Evolutionary conservation across 1,140 invertebrate genomes (phyloP), one percentile per base, ranked within the genome.

Genomic region (Drosophila trapezifrons): DNA sequence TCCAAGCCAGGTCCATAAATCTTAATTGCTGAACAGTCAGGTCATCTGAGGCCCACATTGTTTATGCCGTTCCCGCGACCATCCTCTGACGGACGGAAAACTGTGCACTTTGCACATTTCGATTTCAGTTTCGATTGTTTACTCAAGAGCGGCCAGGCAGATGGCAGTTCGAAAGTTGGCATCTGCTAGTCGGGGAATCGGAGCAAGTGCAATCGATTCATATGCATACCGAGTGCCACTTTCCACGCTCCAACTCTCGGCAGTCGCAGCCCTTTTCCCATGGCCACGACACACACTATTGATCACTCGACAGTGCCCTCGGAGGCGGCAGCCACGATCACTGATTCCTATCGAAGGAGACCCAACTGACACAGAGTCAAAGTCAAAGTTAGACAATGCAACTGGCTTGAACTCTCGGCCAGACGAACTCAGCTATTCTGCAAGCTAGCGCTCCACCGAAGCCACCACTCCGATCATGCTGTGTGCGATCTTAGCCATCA

Each of bases 331-430:
- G 81, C 67, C 81, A 85, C 82, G 81, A 85, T 79, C 79, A 29
- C 15, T 46, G 83, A 87, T 87, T 66, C 59, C 49, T 77, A 89
- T 87, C 83, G 49, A 17, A 20, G 35, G 40, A 58, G 67, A 57
- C 83, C 76, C 76, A 83, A 57, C 58, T 89, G 83, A 89, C 84
- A 89, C 84, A 79, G 67, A 86, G 79, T 87, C 83, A 86, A 82
- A 86, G 79, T 87, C 76, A 86, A 86, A 83, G 83, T 83, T 80
- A 89, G 83, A 87, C 83, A 87, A 87, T 87, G 83, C 76, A 87
- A 80, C 67, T 79, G 56, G 71, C 63, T 82, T 86, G 79, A 86
- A 86, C 83, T 83, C 72, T 56, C 32, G 52, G 58, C 71, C 32
- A 80, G 59, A 80, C 76, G 45, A 76, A 57, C 43, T 45, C 43